Base-by-base conservation (phyloP, 2,113 vertebrate species). In the Sclerurus mexicanus region DNA sequence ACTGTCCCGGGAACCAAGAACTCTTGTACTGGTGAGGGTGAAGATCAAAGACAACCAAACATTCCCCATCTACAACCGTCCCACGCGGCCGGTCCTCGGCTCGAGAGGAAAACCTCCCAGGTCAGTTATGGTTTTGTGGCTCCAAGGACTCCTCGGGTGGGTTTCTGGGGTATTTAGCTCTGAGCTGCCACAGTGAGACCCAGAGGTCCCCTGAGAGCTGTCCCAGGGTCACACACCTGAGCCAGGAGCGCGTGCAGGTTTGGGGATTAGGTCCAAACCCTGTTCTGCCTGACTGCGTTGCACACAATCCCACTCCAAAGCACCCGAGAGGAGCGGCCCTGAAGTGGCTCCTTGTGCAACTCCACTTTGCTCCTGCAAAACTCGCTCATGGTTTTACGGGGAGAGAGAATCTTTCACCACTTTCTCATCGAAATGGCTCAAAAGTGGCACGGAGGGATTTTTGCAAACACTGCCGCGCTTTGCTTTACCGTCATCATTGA, bases 221-320 rank as follows among this genome's bases (percentile, higher is more conserved):
- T 47, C 15, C 62, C 82, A n/a, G 40, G 15, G 31, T 11, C 47
- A 56, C 4, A 7, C 6, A 42, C 14, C 11, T 42, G 10, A 72
- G 44, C 3, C 0, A 30, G 9, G 24, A 40, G 72, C 2, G 1
- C 8, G 21, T 5, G 16, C 10, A 18, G 5, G 12, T n/a, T 19
- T 50, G 55, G 42, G 42, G 25, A 42, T 56, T 30, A 59, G 40
- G 33, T 46, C 35, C n/a, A 59, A 76, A 80, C 0, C 63, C 24
- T 2, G 2, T 52, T 55, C 55, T 42, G 30, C 55, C 49, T 53
- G 62, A 17, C 17, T 11, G 33, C 55, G 35, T 44, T 91, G 42
- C 1, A 47, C 78, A 79, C 44, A 9, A 66, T 16, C 14, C 58
- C 60, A 24, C 14, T 25, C 24, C 82, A 73, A 60, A 69, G 33